These are phyloP conservation scores for Cettia cetti DNA, from an alignment of 2,113 vertebrate genomes.

Conservation along the genomic window DNA sequence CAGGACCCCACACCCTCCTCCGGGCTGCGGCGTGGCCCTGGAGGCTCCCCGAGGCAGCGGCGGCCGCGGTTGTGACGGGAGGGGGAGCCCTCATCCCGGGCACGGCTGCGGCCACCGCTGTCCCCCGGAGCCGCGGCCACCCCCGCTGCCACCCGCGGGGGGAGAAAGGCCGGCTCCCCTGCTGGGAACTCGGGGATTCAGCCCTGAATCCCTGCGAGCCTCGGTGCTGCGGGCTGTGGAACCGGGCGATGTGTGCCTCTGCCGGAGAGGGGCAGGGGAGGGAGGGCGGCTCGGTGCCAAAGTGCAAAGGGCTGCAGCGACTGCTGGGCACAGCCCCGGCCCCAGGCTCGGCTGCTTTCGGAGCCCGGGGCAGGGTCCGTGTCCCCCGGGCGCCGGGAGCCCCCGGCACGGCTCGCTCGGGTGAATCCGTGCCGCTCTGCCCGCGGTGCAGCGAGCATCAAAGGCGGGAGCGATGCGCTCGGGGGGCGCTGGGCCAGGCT, in stretches of 20 bases:
- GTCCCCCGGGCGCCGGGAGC: too few species aligned
- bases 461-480: too few species aligned
- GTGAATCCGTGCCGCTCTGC: background rate
- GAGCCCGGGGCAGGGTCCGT: too few species aligned
- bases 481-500: background rate
- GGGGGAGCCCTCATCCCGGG: conserved; percentile 14
- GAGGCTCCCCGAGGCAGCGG: background rate
- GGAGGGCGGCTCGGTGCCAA: too few species aligned
- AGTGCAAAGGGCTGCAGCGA: background rate
- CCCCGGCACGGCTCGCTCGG: fast-evolving
- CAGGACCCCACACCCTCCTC: fast-evolving
- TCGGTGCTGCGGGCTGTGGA: background rate
- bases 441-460: too few species aligned
- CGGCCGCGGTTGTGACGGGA: background rate
- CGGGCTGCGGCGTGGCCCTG: fast-evolving
- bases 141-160: fast-evolving
- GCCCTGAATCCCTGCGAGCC: background rate
- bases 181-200: background rate
- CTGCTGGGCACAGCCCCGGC: background rate
- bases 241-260: background rate
- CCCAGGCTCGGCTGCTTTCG: too few species aligned
- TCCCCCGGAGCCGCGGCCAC: background rate
- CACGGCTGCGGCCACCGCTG: background rate
- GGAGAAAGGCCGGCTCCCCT: too few species aligned
- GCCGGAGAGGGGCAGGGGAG: too few species aligned